These are phyloP conservation scores for Tokudaia tokunoshimensis DNA, from an alignment of 2,797 vertebrate species.

Conservation along the genomic window DNA sequence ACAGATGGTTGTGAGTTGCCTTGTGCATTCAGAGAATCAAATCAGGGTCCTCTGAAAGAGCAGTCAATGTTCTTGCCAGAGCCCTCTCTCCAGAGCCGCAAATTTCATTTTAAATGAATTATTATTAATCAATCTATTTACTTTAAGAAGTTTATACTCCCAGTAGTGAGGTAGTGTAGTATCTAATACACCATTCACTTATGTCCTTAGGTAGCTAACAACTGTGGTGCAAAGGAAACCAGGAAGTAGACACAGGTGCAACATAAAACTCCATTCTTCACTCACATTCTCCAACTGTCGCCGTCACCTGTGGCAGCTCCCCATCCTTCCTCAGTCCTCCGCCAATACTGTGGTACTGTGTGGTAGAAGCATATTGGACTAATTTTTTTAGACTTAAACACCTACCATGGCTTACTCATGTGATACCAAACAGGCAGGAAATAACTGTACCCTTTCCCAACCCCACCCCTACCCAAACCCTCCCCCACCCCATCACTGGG, in stretches of 20 bases:
- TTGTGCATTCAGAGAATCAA: neutral
- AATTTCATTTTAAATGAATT: neutral
- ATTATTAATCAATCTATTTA: neutral
- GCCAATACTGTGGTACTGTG: neutral
- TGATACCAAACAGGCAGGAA: neutral
- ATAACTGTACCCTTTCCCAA: neutral
- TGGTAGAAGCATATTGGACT: neutral
- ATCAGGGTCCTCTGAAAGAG: neutral
- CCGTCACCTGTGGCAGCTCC: neutral
- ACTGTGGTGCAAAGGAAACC: neutral
- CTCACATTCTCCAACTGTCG: neutral
- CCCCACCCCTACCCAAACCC: neutral
- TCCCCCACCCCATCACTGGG: neutral
- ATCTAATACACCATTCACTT: neutral
- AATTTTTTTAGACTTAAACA: neutral
- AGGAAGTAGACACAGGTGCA: neutral
- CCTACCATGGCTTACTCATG: neutral
- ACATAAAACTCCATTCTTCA: neutral
- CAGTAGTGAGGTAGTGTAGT: neutral
- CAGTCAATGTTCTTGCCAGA: neutral
- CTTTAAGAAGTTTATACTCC: neutral
- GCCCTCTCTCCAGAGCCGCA: neutral
- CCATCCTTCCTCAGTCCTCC: neutral
- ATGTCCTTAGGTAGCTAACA: neutral
- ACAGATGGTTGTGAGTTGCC: neutral